Conservation (phyloP, 2,797 vertebrate species). For the Cygnus olor region DNA sequence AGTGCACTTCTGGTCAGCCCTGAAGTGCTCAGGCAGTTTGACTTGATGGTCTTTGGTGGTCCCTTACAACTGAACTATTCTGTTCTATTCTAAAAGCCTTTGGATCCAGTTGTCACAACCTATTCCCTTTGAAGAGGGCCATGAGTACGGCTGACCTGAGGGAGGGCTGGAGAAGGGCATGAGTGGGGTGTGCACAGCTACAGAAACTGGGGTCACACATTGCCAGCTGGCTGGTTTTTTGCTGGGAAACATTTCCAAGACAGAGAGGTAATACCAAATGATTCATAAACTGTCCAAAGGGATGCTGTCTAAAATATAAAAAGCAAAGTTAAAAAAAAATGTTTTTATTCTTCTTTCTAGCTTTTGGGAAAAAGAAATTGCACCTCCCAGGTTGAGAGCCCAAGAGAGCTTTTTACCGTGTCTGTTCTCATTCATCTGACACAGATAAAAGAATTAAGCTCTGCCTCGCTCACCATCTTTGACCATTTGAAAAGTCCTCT, state of each 20-base stretch:
- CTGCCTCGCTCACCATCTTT: not conserved
- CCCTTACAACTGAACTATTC: not conserved
- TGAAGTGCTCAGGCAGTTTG: not conserved
- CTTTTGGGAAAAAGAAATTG: not conserved
- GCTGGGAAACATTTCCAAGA: not conserved
- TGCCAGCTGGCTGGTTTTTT: not conserved
- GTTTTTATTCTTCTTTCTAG: not conserved
- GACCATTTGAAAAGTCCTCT: not conserved
- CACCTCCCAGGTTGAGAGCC: not conserved
- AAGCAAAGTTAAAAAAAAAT: not conserved
- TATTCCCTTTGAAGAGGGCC: not conserved
- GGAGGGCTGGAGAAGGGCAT: rapidly evolving
- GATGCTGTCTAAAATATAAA: not conserved
- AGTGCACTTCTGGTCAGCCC: not conserved
- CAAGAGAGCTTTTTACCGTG: not conserved
- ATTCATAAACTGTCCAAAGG: not conserved
- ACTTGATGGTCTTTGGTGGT: not conserved
- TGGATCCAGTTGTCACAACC: not conserved
- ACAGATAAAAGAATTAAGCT: not conserved
- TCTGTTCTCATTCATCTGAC: not conserved
- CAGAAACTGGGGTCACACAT: not conserved
- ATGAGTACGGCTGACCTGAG: not conserved
- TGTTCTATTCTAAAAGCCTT: not conserved
- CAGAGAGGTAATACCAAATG: not conserved
- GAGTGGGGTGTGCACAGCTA: not conserved